phyloP scores from a whole-genome alignment of 2,113 vertebrate genomes.

The Anser brachyrhynchus region DNA sequence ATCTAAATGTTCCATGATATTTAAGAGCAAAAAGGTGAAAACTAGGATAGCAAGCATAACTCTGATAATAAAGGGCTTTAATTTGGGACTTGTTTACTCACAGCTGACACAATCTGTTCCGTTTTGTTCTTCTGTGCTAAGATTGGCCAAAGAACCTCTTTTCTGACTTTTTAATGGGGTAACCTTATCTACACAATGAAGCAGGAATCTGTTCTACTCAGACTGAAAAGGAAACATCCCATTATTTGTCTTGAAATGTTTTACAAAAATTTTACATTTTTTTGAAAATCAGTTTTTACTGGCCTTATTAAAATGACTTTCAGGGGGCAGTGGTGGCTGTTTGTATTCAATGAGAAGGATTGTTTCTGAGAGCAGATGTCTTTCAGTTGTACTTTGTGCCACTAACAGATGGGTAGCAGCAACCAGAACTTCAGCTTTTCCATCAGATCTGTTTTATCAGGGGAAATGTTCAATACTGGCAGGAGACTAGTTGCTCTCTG shows the following conservation, averaged over 20 bases:
- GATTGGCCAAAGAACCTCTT: background rate
- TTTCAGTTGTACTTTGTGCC: background rate
- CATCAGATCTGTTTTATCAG: background rate
- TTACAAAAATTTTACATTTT: background rate
- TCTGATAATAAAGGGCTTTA: background rate
- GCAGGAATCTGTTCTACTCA: background rate
- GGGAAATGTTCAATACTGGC: background rate
- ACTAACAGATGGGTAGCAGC: background rate
- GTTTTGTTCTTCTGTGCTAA: background rate
- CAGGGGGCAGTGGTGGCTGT: background rate
- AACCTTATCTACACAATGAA: rapidly evolving
- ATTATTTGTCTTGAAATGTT: background rate
- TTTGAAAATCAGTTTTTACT: background rate
- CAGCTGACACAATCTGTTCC: background rate
- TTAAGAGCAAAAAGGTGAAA: background rate
- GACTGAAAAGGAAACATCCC: background rate
- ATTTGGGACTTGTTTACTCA: background rate
- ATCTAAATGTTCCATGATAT: background rate
- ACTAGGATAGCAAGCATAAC: background rate
- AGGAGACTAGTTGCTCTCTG: background rate
- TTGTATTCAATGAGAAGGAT: background rate
- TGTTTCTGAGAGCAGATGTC: background rate
- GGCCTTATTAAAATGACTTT: background rate
- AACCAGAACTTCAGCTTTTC: background rate
- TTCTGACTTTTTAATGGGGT: background rate